Evolutionary conservation across 1,140 invertebrate genomes (phyloP).

Genomic region (Cydia amplana): DNA sequence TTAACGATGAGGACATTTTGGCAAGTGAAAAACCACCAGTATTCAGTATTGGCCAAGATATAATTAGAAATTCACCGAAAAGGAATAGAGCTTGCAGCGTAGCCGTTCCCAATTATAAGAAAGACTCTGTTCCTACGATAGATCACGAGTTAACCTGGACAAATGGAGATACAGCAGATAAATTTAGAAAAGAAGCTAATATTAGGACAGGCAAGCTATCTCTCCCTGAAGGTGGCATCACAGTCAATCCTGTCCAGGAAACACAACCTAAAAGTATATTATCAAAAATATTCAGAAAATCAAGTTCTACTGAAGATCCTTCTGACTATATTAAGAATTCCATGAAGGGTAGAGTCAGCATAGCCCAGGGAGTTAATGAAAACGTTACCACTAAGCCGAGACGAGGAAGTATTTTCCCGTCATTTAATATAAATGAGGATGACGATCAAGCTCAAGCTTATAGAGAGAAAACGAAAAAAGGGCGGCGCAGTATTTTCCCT

Average conservation of each 20-base stretch:
- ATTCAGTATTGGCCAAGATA: slow-evolving; percentile 80
- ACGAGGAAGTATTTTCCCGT: slow-evolving; percentile 61
- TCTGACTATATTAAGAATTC: slow-evolving; percentile 65
- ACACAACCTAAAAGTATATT: slow-evolving; percentile 59
- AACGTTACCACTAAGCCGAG: slow-evolving; percentile 53
- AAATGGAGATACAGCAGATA: slow-evolving; percentile 81
- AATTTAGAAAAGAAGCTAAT: slow-evolving; percentile 80
- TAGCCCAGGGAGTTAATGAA: slow-evolving; percentile 49
- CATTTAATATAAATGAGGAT: slow-evolving; percentile 54
- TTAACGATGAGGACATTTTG: slow-evolving; percentile 84
- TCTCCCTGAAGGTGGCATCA: slow-evolving; percentile 49
- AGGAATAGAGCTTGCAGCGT: slow-evolving; percentile 79
- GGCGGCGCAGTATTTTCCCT: slow-evolving; percentile 61
- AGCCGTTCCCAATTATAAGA: slow-evolving; percentile 71
- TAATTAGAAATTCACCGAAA: slow-evolving; percentile 67
- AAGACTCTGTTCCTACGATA: slow-evolving; percentile 66
- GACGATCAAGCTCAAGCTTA: slow-evolving; percentile 51
- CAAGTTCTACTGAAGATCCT: slow-evolving; percentile 61
- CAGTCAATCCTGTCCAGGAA: slow-evolving; percentile 40
- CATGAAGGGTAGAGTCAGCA: slow-evolving; percentile 60
- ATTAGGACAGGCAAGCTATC: slow-evolving; percentile 69
- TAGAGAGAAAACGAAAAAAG: slow-evolving; percentile 53
- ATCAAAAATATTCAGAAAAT: slow-evolving; percentile 58
- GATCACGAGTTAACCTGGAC: slow-evolving; percentile 84
- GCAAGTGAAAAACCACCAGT: slow-evolving; percentile 82